Conservation (phyloP, 2,888 invertebrate species). For the Eupithecia subfuscata region DNA sequence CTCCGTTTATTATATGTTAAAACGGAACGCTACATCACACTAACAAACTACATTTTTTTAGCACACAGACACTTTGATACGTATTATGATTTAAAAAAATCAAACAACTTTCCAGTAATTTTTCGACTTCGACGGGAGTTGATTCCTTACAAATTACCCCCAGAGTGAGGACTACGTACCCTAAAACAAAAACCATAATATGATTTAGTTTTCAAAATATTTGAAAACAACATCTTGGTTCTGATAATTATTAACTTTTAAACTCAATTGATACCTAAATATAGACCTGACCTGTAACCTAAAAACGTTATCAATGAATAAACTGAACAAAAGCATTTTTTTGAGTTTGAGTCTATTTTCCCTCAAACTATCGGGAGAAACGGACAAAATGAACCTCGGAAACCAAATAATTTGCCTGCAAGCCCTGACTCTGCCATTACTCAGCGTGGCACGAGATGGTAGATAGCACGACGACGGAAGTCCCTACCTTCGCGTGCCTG, state of each 20-base stretch:
- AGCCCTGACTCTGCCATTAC: slow-evolving; percentile 37
- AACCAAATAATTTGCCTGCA: slow-evolving; percentile 4
- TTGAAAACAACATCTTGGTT: neutral
- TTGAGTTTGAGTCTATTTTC: neutral
- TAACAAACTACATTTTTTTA: neutral
- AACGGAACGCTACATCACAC: neutral
- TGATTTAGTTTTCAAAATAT: no score
- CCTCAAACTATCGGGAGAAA: neutral
- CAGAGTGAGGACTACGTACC: no score
- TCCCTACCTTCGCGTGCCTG: slow-evolving; percentile 58
- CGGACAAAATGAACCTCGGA: neutral
- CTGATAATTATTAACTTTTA: neutral
- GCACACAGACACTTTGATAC: no score
- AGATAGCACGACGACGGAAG: slow-evolving; percentile 58
- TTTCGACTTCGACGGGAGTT: no score
- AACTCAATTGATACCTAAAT: neutral
- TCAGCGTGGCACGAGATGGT: slow-evolving; percentile 48
- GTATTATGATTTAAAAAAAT: no score
- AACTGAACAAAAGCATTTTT: neutral
- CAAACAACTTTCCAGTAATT: no score
- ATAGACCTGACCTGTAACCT: neutral
- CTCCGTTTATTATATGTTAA: neutral
- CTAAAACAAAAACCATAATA: no score
- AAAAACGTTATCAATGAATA: neutral
- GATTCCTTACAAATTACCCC: no score